Percentiles rank a stretch among this genome's conserved stretches.
phyloP scores from a whole-genome alignment of 2,888 invertebrate genomes.

The Spilosoma lubricipeda region DNA sequence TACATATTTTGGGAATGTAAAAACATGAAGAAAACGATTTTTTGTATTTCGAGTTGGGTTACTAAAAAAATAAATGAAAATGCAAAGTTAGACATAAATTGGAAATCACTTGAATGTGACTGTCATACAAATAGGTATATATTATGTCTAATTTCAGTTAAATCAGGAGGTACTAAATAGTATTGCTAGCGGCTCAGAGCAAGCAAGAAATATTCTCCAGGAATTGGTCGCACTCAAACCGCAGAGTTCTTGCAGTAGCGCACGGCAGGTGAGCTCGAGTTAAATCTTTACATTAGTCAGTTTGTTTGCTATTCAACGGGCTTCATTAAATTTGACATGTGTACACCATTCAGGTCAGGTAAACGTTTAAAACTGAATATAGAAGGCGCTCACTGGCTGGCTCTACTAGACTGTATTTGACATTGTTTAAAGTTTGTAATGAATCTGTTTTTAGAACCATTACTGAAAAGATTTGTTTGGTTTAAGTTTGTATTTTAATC shows the following conservation, averaged over 20 bases:
- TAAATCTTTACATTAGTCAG: slow-evolving; percentile 36
- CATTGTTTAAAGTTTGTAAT: neutral
- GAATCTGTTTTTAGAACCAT: neutral
- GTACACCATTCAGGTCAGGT: slow-evolving; percentile 30
- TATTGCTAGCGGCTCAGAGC: neutral
- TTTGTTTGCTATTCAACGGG: slow-evolving; percentile 38
- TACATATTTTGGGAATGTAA: neutral
- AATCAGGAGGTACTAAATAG: neutral
- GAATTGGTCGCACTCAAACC: neutral
- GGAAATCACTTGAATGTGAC: neutral
- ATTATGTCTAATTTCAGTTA: too few species aligned
- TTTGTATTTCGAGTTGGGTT: neutral
- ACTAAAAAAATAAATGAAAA: too few species aligned
- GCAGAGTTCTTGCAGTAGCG: slow-evolving; percentile 3
- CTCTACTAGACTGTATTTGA: neutral
- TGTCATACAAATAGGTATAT: neutral
- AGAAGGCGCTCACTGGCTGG: neutral
- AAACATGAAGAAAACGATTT: neutral
- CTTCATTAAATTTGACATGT: slow-evolving; percentile 33
- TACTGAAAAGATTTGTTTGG: neutral
- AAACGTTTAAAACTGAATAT: slow-evolving; percentile 30
- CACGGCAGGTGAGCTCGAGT: slow-evolving; percentile 14
- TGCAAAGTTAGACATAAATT: neutral
- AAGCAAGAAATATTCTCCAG: neutral
- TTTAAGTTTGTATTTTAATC: too few species aligned